Evolutionary conservation across 2,797 vertebrate species (phyloP).

Genomic region (Heliangelus exortis): DNA sequence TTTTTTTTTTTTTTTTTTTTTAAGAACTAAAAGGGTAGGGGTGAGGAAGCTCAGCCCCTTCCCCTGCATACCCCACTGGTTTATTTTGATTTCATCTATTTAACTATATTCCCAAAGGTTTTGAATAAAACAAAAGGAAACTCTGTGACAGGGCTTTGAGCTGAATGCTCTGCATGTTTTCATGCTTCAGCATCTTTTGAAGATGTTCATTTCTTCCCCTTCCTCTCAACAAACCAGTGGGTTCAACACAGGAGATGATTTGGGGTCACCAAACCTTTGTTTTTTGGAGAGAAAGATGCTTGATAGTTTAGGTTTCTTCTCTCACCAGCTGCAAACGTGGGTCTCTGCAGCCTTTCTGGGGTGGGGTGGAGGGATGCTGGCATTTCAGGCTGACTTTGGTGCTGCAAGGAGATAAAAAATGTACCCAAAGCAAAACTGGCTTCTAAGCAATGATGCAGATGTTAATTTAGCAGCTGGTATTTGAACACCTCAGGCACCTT

Average conservation of each 20-base stretch:
- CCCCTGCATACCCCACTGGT: not conserved
- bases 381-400: not conserved
- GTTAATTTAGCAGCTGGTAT: not conserved
- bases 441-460: not conserved
- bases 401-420: not conserved
- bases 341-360: not conserved
- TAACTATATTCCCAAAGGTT: slow-evolving; percentile 27
- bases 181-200: slow-evolving; percentile 19
- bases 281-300: not conserved
- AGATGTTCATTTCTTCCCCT: not conserved
- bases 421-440: not conserved
- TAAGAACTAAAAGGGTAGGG: not conserved
- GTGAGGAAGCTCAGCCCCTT: not conserved
- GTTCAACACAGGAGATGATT: not conserved
- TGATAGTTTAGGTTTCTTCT: not conserved
- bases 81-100: slow-evolving; percentile 56
- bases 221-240: not conserved
- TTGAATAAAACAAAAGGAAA: slow-evolving; percentile 55
- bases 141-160: slow-evolving; percentile 16
- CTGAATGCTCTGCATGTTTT: not conserved
- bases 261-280: not conserved
- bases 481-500: not conserved
- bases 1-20: no score
- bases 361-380: not conserved
- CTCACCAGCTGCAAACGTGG: not conserved